A percentile compares a stretch with the other conserved stretches of the same genome.
These are phyloP conservation scores for Sphaerodactylus townsendi DNA, from an alignment of 2,113 vertebrate genomes.

Conservation along the genomic window DNA sequence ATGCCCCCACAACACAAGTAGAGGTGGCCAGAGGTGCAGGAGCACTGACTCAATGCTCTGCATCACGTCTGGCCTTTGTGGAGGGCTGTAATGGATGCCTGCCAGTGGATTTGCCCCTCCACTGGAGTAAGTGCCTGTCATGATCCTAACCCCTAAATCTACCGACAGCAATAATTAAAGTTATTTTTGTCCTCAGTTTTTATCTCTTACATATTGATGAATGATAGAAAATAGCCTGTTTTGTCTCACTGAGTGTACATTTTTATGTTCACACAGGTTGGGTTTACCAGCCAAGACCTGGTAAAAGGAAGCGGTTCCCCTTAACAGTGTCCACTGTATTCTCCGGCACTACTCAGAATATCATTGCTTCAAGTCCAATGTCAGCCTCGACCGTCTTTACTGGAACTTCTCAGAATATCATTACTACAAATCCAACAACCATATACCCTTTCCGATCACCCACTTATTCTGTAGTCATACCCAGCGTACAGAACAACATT, in stretches of 20 bases:
- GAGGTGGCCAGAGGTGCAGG: too few relatives aligned
- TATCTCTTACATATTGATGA: neutral
- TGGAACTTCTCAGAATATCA: constrained; percentile 66
- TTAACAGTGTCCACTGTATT: constrained; percentile 59
- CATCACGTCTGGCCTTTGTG: too few relatives aligned
- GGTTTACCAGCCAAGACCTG: constrained; percentile 81
- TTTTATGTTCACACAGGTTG: constrained; percentile 73
- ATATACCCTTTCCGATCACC: constrained; percentile 65
- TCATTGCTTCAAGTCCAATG: constrained; percentile 63
- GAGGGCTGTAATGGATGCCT: too few relatives aligned
- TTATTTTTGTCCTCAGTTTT: neutral
- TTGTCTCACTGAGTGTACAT: constrained; percentile 20
- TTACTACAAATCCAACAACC: constrained; percentile 64
- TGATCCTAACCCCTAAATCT: neutral
- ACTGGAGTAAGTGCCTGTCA: too few relatives aligned
- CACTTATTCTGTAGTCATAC: constrained; percentile 71
- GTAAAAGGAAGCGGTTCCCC: constrained; percentile 75
- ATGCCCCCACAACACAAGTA: too few relatives aligned
- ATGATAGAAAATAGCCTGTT: neutral
- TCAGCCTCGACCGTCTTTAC: constrained; percentile 54
- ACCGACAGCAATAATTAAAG: neutral
- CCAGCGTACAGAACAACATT: constrained; percentile 62
- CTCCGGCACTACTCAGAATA: constrained; percentile 66
- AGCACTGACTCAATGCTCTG: too few relatives aligned
- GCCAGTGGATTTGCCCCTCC: too few relatives aligned